Conservation (phyloP, 2,113 vertebrate genomes). For the Hymenochirus boettgeri region DNA sequence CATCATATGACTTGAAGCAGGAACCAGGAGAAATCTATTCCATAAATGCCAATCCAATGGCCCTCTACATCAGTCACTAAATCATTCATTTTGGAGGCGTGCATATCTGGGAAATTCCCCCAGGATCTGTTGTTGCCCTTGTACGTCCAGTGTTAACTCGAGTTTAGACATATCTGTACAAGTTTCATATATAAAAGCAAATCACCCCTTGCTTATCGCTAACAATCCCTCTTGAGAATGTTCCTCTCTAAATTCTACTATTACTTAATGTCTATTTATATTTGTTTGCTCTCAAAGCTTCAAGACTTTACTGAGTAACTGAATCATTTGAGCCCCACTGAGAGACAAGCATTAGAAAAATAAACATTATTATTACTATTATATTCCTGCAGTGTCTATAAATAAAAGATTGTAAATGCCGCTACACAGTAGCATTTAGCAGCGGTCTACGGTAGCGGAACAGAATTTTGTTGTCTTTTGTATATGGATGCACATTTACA, state of each 20-base stretch:
- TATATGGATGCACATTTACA: slow-evolving; percentile 7
- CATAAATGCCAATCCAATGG: too few species aligned
- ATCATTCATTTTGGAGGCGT: too few species aligned
- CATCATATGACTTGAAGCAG: too few species aligned
- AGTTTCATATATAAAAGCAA: too few species aligned
- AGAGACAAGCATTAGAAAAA: slow-evolving; percentile 32
- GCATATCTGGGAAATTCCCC: too few species aligned
- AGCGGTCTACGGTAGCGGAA: neutral
- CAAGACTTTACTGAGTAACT: slow-evolving; percentile 10
- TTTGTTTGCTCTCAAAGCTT: slow-evolving; percentile 1
- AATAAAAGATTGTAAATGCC: slow-evolving; percentile 14
- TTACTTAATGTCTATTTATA: slow-evolving; percentile 9
- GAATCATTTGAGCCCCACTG: slow-evolving; percentile 4
- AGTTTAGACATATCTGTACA: too few species aligned
- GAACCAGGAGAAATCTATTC: too few species aligned
- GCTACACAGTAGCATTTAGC: neutral
- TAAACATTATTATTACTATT: slow-evolving; percentile 34
- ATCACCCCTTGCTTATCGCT: too few species aligned
- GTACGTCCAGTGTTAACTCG: too few species aligned
- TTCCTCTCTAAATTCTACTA: neutral
- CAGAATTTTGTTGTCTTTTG: neutral
- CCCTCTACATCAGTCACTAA: too few species aligned
- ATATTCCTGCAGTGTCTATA: slow-evolving; percentile 17
- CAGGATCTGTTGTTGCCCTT: too few species aligned
- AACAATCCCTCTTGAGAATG: too few species aligned